Evolutionary conservation across 2,888 invertebrate species (phyloP), one percentile per base, ranked within the genome.

Genomic region (Dendrolimus pini): DNA sequence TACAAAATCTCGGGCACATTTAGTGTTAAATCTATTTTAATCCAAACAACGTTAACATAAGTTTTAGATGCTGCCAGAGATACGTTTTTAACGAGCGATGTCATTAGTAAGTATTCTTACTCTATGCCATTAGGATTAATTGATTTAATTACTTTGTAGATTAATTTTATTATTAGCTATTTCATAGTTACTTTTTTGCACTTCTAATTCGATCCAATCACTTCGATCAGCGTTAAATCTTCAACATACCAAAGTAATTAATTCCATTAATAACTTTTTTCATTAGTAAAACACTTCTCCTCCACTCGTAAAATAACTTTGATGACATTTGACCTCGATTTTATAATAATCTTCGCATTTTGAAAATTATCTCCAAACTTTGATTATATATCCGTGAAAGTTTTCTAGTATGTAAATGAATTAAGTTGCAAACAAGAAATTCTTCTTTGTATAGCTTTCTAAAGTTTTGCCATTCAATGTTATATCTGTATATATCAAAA

Each of bases 171-270:
- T 30, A 30, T 30, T 30, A 30, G 30, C 30, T 6, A 30, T 30
- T 30, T 30, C 3, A 3, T 30, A 30, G 6, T 30, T 30, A 3
- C 30, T 30, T 30, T 30, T 30, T 30, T 30, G 3, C 30, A 30
- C 30, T 30, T 30, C 30, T 30, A 30, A 30, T 30, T 30, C 30
- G 30, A 30, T 30, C 30, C 30, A 30, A 30, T 30, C 6, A 30
- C 30, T 30, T 6, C 6, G 30, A 30, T 30, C 30, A 30, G 30
- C 30, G 30, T 30, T 30, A 30, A 30, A 6, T 30, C 30, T 30
- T 30, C 6, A 30, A 30, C 6, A 58, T 61, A 57, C 63, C 61
- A 58, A 60, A 47, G 9, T 47, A 47, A 47, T 47, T 47, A 47
- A 10, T 47, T 47, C 47, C 9, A 57, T 58, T 47, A 12, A 47